Percentiles rank a stretch among this genome's conserved stretches.
phyloP scores from a whole-genome alignment of 2,888 invertebrate species.

The Choristoneura rosaceana region DNA sequence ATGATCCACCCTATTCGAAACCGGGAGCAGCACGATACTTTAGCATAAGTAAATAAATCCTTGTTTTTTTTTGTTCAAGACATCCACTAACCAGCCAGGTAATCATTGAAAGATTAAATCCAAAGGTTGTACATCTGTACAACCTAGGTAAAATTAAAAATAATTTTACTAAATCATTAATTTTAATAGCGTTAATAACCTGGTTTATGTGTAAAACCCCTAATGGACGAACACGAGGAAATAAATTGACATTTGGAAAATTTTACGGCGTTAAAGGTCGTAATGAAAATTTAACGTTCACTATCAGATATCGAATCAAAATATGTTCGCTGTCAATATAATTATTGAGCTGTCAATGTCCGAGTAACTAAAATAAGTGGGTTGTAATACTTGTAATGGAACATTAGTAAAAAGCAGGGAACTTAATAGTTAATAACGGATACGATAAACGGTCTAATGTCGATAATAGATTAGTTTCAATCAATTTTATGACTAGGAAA shows the following conservation, averaged over 20 bases:
- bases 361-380: slow-evolving; percentile 19
- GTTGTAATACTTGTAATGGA: slow-evolving; percentile 21
- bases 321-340: slow-evolving; percentile 33
- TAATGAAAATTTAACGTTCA: slow-evolving; percentile 16
- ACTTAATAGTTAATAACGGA: slow-evolving; percentile 33
- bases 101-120: no score
- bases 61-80: no score
- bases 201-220: not conserved
- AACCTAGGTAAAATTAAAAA: no score
- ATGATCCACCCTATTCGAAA: no score
- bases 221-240: not conserved
- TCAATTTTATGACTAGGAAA: slow-evolving; percentile 32
- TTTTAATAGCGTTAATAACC: not conserved
- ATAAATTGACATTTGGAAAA: slow-evolving; percentile 6
- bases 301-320: slow-evolving; percentile 16
- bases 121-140: no score
- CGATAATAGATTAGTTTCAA: slow-evolving; percentile 36
- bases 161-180: no score
- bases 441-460: slow-evolving; percentile 38
- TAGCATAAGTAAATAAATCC: no score
- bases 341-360: slow-evolving; percentile 36
- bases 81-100: no score
- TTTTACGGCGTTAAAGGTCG: slow-evolving; percentile 23
- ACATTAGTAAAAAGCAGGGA: slow-evolving; percentile 32
- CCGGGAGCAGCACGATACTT: no score